Base-by-base conservation (phyloP, 2,113 vertebrate species). In the Pungitius pungitius region DNA sequence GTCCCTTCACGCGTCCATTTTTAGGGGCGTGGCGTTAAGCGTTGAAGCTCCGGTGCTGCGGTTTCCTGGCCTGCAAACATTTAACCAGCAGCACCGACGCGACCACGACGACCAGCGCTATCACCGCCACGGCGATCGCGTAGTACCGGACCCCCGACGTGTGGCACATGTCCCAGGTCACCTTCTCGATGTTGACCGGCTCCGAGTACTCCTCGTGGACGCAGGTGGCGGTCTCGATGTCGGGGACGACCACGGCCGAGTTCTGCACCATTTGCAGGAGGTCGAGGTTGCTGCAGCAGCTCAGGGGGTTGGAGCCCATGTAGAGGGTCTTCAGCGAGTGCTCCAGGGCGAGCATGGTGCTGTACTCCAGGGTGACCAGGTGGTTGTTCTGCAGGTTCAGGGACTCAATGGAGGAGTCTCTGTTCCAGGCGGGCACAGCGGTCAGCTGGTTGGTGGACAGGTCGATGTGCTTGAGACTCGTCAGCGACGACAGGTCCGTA, bases 321-420 rank as follows among this genome's bases (percentile, higher is more conserved):
- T 96, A 96, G 39, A 99, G 92, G 33, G 92, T 95, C 74, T 93
- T 94, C 2, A 99, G 94, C 0, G 95, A 96, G 58, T 75, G 92
- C 76, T 96, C 94, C 88, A 99, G 81, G 12, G 92, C 92, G 0
- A 91, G 85, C 69, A 98, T 92, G 40, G 95, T 94, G 30, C 90
- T 90, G 74, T 87, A 77, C 1, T 96, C 92, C 62, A 99, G 86
- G 0, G 93, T 93, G 49, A 93, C 94, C 78, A 99, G 92, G 74
- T 92, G 94, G 66, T 99, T 99, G 87, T 97, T 96, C 63, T 94
- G 92, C 51, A 99, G 90, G 84, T 99, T 97, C 37, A 99, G 84
- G 6, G 94, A 94, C 91, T 98, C 96, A 0, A 99, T 86, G 9
- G 92, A 93, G 9, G 94, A 95, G 2, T 93, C 92, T 63, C 81